Percentiles rank a stretch among this genome's conserved stretches.
Conservation (phyloP, 1,140 invertebrate species). For the Dufourea novaeangliae region DNA sequence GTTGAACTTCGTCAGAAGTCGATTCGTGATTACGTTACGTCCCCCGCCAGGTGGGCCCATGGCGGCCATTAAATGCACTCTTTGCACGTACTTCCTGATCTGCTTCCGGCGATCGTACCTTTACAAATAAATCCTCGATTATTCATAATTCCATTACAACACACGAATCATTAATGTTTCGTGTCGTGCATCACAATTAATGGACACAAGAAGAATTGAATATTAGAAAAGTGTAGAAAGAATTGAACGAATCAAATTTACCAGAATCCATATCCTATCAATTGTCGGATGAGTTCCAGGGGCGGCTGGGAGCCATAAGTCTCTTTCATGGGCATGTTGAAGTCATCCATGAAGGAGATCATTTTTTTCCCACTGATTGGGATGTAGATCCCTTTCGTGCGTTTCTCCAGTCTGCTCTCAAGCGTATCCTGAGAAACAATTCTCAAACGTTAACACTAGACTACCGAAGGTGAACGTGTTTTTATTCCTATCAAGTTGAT, state of each 20-base stretch:
- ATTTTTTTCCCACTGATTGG: conserved; percentile 89
- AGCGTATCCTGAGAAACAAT: conserved; percentile 84
- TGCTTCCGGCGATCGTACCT: conserved; percentile 88
- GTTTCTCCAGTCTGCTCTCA: conserved; percentile 90
- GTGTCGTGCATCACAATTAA: too few species aligned
- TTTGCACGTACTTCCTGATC: conserved; percentile 86
- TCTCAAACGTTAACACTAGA: too few species aligned
- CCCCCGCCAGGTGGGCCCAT: conserved; percentile 93
- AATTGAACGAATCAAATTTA: conserved; percentile 23
- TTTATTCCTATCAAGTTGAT: too few species aligned
- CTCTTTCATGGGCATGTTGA: conserved; percentile 95
- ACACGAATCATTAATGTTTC: too few species aligned
- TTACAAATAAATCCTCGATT: background rate
- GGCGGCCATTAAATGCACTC: conserved; percentile 88
- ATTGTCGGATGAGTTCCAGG: conserved; percentile 91
- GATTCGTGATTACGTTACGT: conserved; percentile 87
- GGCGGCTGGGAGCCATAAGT: conserved; percentile 92
- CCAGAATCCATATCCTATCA: conserved; percentile 94
- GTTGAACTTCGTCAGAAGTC: conserved; percentile 90
- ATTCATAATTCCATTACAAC: background rate
- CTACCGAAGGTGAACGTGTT: too few species aligned
- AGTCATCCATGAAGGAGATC: conserved; percentile 93
- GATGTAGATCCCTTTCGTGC: conserved; percentile 90
- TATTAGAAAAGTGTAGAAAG: too few species aligned
- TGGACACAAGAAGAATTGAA: too few species aligned